Percentiles rank a stretch among this genome's conserved stretches.
Evolutionary conservation across 2,797 vertebrate species (phyloP).

Genomic region (Morelia viridis): DNA sequence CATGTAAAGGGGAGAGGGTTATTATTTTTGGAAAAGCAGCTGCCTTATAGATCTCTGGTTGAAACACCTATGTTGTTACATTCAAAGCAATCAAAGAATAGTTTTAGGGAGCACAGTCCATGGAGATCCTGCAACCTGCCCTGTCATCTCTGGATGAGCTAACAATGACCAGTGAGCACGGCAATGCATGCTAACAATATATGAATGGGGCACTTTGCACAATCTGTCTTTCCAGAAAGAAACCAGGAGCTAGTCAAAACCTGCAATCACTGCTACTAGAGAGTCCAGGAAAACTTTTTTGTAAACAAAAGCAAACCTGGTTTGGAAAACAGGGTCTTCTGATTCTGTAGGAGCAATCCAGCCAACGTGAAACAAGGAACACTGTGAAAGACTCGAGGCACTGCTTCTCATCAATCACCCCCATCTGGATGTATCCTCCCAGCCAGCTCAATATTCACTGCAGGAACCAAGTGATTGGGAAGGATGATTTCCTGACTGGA

Average conservation of each 20-base stretch:
- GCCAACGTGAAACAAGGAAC: not conserved
- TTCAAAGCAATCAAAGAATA: not conserved
- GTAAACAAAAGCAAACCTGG: not conserved
- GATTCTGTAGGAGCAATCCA: not conserved
- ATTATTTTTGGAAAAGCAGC: not conserved
- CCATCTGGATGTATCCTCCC: not conserved
- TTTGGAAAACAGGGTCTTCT: not conserved
- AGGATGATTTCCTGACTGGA: not conserved
- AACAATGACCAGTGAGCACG: not conserved
- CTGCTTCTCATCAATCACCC: not conserved
- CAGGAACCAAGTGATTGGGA: not conserved
- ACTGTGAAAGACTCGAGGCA: not conserved
- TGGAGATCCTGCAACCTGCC: not conserved
- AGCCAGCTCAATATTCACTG: rapidly evolving
- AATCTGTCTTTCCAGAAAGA: not conserved
- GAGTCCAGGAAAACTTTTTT: not conserved
- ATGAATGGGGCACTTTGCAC: not conserved
- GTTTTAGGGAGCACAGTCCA: not conserved
- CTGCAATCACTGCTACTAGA: not conserved
- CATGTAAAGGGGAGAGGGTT: too few species aligned
- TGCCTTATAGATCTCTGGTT: too few species aligned
- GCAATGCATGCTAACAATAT: not conserved
- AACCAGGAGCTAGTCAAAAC: not conserved
- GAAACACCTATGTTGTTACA: not conserved
- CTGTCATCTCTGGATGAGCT: not conserved